Base-by-base conservation (phyloP, 2,113 vertebrate genomes). In the Otolemur garnettii region DNA sequence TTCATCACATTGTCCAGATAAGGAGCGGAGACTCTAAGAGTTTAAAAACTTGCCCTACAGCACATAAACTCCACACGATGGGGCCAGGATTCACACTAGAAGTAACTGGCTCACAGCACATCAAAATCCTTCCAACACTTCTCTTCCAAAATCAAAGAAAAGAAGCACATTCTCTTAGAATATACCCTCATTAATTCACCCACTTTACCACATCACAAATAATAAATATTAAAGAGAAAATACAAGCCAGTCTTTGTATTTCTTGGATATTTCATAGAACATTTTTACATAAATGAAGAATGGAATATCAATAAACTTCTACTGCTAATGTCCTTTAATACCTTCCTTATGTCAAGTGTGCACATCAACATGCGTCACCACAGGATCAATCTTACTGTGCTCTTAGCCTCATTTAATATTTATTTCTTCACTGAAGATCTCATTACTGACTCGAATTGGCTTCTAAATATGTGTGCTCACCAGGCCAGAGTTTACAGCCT, bases 151-250 rank as follows among this genome's bases (percentile, higher is more conserved):
- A 55, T 42, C 35, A 68, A 86, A 86, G 1, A 93, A 84, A 79
- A 96, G 62, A 81, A 59, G 30, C 92, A 10, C 69, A 93, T 72
- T 87, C 75, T 87, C 71, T 82, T 74, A 93, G 62, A 68, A 87
- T 14, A 69, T 15, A 83, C 92, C 38, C 26, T 90, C 64, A 89
- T 64, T 75, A 35, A 71, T 35, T 77, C 50, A 22, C 88, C 2
- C 9, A 55, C 96, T 96, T 96, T 93, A 80, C 94, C 92, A 95
- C 79, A 84, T 68, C 86, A 88, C 1, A 68, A 81, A 96, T 69
- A 64, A 68, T 30, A 90, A 97, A 60, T 50, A 97, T 38, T 80
- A 85, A 96, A 86, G 59, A 84, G 82, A 90, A 92, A 96, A 96
- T 33, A 90, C 83, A 88, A 97, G 30, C 83, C 66, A 80, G 1